A percentile compares a stretch with the other conserved stretches of the same genome.
These are phyloP conservation scores for Hirtodrosophila cameraria DNA, from an alignment of 2,888 invertebrate genomes.

Conservation along the genomic window DNA sequence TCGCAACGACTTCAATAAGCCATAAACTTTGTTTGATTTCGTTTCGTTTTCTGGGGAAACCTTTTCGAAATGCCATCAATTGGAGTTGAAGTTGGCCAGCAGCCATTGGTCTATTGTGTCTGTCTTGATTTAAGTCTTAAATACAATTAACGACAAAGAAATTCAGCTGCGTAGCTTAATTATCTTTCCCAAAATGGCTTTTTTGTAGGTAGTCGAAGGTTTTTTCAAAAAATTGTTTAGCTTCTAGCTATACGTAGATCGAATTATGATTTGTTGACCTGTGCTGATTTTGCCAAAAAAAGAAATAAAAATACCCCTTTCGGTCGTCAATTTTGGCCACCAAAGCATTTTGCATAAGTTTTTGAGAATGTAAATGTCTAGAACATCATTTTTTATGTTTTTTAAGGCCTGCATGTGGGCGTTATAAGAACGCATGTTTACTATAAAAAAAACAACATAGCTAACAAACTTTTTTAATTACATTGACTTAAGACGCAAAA, in stretches of 20 bases:
- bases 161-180: constrained; percentile 41
- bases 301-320: constrained; percentile 8
- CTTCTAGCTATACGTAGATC: constrained; percentile 23
- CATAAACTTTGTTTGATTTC: constrained; percentile 21
- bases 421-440: neutral
- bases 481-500: constrained; percentile 44
- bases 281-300: constrained; percentile 19
- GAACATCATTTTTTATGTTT: constrained; percentile 45
- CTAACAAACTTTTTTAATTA: neutral
- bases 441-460: neutral
- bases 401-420: constrained; percentile 32
- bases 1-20: constrained; percentile 59
- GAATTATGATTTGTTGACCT: neutral
- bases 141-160: constrained; percentile 59
- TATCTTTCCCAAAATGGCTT: constrained; percentile 42
- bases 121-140: constrained; percentile 40
- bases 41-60: constrained; percentile 16
- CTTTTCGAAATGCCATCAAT: constrained; percentile 59
- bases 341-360: constrained; percentile 38
- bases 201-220: constrained; percentile 1
- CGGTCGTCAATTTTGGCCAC: constrained; percentile 19
- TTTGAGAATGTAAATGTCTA: constrained; percentile 24
- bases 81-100: constrained; percentile 7
- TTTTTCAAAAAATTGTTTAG: constrained; percentile 5
- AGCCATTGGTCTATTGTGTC: constrained; percentile 10